Percentiles rank a stretch among this genome's conserved stretches.
phyloP scores from a whole-genome alignment of 2,797 vertebrate species.

The Chromobotia macracanthus region DNA sequence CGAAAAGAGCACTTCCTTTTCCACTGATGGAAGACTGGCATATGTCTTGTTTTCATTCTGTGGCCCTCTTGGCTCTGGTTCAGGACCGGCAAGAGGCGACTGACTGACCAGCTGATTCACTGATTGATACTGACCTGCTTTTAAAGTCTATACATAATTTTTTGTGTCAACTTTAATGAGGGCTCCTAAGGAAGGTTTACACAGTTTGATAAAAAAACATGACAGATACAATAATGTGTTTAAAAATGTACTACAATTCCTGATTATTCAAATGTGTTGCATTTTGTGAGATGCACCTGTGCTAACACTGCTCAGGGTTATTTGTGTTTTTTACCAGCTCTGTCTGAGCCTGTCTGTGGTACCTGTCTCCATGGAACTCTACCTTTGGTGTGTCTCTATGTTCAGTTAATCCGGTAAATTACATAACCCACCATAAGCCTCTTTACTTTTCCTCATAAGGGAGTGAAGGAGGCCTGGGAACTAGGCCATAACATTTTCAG shows the following conservation, averaged over 20 bases:
- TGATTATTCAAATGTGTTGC: not conserved
- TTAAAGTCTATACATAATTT: not conserved
- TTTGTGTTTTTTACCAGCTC: not conserved
- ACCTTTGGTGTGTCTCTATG: constrained; percentile 12
- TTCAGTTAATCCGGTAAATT: constrained; percentile 38
- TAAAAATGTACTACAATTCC: not conserved
- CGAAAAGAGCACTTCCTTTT: constrained; percentile 29
- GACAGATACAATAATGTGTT: not conserved
- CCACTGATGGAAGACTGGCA: constrained; percentile 19
- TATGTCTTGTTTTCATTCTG: constrained; percentile 22
- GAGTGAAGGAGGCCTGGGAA: constrained; percentile 31
- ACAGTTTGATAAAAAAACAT: not conserved
- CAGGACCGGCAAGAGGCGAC: constrained; percentile 13
- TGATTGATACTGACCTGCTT: not conserved
- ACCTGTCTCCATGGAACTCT: not conserved
- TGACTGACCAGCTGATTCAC: not conserved
- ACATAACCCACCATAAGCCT: constrained; percentile 31
- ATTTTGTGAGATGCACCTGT: not conserved
- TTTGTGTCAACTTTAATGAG: not conserved
- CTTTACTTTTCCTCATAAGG: constrained; percentile 38
- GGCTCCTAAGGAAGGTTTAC: not conserved
- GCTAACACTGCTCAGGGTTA: not conserved
- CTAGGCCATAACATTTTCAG: constrained; percentile 6
- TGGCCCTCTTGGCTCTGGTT: constrained; percentile 18
- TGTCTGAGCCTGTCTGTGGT: constrained; percentile 8